Evolutionary conservation across 2,888 invertebrate species (phyloP), one percentile per base, ranked within the genome.

Genomic region (Cistogaster globosa): DNA sequence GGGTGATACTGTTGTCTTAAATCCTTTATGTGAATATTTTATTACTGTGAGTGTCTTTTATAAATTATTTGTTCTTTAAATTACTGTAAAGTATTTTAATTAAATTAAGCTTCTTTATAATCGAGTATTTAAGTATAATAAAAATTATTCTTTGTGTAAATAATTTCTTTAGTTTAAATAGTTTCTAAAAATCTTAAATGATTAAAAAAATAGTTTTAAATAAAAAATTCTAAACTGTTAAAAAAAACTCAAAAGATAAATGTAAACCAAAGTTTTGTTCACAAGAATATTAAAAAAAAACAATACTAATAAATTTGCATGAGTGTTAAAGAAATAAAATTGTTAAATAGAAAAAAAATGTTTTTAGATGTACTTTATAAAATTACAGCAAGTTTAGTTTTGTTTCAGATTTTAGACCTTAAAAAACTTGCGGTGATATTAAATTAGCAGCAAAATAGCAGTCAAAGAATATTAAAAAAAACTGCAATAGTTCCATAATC

Each of bases 251-350:
- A 32, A 69, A 42, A 51, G 36, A 62, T 65, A 69, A 85, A 68
- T 77, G 53, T 74, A 85, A 85, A 85, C 82, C 85, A 85, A 85
- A 85, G 85, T 82, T 82, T 82, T 78, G 74, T 78, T 78, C 82
- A 82, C 74, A 78, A 85, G 55, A 62, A 22, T 16, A 36, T 42
- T 58, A 48, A 58, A n/a, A 57, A 38, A 67, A 68, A 55, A 48
- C n/a, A 6, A 18, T 51, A 63, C 18, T 62, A 60, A 84, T 76
- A 65, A 71, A 71, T 69, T 14, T 69, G 51, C 51, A 71, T 38
- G 26, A 62, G 51, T 78, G 42, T 81, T 32, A 51, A 62, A 18
- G 2, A 14, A 42, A 12, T 42, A 42, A 12, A 12, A 42, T 42
- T 42, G 2, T 2, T 12, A 42, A 42, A 42, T 1, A 42, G 6